phyloP scores from a whole-genome alignment of 2,797 vertebrate genomes.

The Tenualosa thibaudeaui region DNA sequence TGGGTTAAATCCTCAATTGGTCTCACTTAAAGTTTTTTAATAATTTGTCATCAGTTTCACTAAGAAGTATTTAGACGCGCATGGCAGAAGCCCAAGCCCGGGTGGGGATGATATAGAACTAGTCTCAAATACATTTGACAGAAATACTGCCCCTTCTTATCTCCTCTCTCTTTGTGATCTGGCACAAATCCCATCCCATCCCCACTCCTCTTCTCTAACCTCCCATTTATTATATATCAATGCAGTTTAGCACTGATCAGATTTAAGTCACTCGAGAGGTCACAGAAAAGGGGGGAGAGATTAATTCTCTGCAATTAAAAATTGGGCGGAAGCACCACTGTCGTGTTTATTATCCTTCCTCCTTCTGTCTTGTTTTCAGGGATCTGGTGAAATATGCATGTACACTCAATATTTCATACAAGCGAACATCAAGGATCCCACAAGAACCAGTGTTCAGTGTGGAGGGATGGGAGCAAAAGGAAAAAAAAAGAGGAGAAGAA shows the following conservation, averaged over 20 bases:
- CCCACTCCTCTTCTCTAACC: background rate
- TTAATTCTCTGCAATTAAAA: conserved; percentile 66
- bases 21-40: conserved; percentile 45
- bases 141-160: background rate
- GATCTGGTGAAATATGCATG: conserved; percentile 66
- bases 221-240: too few species aligned
- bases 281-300: conserved; percentile 53
- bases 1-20: conserved; percentile 17
- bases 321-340: conserved; percentile 51
- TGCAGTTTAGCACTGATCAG: conserved; percentile 52
- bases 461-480: background rate
- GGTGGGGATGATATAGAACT: background rate
- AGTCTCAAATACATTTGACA: background rate
- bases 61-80: conserved; percentile 52
- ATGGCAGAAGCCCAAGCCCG: background rate
- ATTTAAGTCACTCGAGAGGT: conserved; percentile 58
- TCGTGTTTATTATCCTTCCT: conserved; percentile 58
- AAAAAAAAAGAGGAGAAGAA: background rate
- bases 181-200: background rate
- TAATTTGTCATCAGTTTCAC: conserved; percentile 57
- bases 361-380: conserved; percentile 48
- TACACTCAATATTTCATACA: conserved; percentile 69
- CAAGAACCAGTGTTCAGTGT: conserved; percentile 33
- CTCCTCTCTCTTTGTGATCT: background rate
- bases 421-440: conserved; percentile 58